A percentile compares a stretch with the other conserved stretches of the same genome.
Conservation (phyloP, 2,888 invertebrate species). For the Cenopis cana region DNA sequence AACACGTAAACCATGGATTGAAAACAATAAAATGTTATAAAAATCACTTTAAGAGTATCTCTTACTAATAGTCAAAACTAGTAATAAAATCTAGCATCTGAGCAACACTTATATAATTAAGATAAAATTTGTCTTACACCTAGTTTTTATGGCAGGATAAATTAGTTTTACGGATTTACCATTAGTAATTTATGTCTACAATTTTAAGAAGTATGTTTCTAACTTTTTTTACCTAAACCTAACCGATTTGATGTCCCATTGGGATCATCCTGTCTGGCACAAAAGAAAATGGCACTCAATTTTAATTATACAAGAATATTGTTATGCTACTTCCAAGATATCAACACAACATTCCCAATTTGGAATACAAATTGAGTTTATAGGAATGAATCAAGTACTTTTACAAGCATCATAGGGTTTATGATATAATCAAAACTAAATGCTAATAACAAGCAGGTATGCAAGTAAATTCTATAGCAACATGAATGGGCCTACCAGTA, state of each 20-base stretch:
- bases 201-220: background rate
- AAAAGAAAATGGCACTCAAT: no score
- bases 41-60: background rate
- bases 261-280: background rate
- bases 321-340: no score
- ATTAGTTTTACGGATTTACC: conserved; percentile 2
- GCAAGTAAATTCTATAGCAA: no score
- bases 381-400: no score
- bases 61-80: conserved; percentile 15
- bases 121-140: conserved; percentile 23
- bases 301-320: background rate
- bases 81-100: conserved; percentile 21
- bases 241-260: background rate
- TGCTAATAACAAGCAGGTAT: no score
- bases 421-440: no score
- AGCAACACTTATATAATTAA: conserved; percentile 13
- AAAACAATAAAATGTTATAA: conserved; percentile 2
- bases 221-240: background rate
- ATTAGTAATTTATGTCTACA: background rate
- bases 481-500: no score
- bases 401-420: no score
- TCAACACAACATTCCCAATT: no score
- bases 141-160: conserved; percentile 6
- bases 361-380: no score
- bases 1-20: conserved; percentile 5